Evolutionary conservation across 2,113 vertebrate species (phyloP).

Genomic region (Mastomys coucha): DNA sequence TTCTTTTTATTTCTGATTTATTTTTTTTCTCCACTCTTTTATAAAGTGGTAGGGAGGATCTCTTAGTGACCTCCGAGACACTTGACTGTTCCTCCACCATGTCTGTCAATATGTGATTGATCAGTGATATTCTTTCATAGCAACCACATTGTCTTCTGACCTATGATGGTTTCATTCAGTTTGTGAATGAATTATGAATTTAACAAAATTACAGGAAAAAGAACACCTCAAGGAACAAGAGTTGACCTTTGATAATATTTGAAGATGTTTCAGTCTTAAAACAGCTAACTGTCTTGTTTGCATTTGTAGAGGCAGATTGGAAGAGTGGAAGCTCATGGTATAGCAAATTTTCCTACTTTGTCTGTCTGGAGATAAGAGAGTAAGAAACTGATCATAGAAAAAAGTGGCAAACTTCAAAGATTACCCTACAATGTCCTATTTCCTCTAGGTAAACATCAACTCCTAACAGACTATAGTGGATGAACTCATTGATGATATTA

Average conservation of each 20-base stretch:
- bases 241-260: background rate
- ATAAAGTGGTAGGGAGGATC: background rate
- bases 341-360: background rate
- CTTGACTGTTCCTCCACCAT: background rate
- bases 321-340: background rate
- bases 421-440: background rate
- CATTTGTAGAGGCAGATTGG: too few species aligned
- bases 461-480: background rate
- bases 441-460: background rate
- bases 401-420: background rate
- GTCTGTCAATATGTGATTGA: background rate
- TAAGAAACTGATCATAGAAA: background rate
- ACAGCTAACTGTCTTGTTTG: background rate
- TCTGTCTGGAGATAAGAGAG: background rate
- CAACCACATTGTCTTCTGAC: background rate
- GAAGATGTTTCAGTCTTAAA: background rate
- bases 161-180: background rate
- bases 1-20: background rate
- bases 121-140: background rate
- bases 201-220: background rate
- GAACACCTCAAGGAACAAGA: background rate
- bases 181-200: background rate
- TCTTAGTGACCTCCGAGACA: background rate
- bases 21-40: background rate
- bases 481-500: background rate